Evolutionary conservation across 1,140 invertebrate species (phyloP).

Genomic region (Epicauta chinensis): DNA sequence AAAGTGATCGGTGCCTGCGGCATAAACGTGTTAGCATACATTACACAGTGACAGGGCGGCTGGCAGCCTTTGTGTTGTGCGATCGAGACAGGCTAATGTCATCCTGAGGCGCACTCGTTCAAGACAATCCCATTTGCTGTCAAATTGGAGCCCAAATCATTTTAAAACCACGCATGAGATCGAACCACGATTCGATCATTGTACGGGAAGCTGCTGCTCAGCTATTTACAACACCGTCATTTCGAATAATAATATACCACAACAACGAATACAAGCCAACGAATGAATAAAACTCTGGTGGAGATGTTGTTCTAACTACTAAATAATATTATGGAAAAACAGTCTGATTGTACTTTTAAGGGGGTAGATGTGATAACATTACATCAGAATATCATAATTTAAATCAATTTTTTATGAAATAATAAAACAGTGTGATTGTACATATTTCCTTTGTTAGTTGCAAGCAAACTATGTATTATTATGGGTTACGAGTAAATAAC

Average conservation of each 20-base stretch:
- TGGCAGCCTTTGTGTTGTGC: conserved; percentile 36
- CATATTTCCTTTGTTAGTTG: no score
- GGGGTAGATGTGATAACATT: no score
- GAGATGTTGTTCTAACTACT: no score
- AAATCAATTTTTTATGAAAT: no score
- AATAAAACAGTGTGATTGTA: no score
- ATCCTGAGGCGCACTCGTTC: conserved; percentile 38
- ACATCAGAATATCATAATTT: no score
- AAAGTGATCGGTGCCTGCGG: conserved; percentile 37
- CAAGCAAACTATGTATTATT: no score
- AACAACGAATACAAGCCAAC: background rate
- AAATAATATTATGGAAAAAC: no score
- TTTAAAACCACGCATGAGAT: conserved; percentile 35
- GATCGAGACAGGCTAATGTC: conserved; percentile 41
- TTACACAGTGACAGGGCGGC: conserved; percentile 40
- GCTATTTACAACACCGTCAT: conserved; percentile 18
- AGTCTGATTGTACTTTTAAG: no score
- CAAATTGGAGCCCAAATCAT: conserved; percentile 38
- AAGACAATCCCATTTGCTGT: conserved; percentile 40
- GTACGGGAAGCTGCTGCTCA: conserved; percentile 14
- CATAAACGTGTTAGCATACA: conserved; percentile 40
- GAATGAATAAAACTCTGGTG: no score
- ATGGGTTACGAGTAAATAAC: no score
- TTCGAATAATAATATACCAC: conserved; percentile 17
- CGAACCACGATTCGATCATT: conserved; percentile 17